A percentile compares a stretch with the other conserved stretches of the same genome.
Conservation (phyloP, 2,888 invertebrate genomes). For the Amiota minor region DNA sequence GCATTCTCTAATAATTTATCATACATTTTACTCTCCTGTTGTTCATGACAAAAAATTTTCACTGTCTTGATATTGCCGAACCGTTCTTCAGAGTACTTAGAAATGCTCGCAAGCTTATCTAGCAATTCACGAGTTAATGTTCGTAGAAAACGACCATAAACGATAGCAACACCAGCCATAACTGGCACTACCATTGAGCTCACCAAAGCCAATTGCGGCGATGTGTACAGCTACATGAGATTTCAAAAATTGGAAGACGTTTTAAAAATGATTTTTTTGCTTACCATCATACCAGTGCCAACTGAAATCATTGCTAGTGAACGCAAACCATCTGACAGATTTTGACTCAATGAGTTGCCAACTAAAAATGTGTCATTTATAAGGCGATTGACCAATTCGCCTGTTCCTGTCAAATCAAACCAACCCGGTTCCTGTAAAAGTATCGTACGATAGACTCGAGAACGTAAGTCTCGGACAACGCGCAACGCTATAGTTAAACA, state of each 20-base stretch:
- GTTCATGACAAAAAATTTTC: conserved; percentile 91
- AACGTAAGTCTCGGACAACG: conserved; percentile 87
- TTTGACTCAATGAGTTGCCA: conserved; percentile 92
- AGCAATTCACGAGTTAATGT: conserved; percentile 87
- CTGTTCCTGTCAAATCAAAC: conserved; percentile 92
- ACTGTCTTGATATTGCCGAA: conserved; percentile 94
- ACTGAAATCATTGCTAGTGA: conserved; percentile 89
- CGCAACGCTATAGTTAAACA: conserved; percentile 80
- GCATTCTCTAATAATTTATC: conserved; percentile 80
- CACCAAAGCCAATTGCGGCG: conserved; percentile 88
- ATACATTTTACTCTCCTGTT: conserved; percentile 82
- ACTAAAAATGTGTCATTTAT: conserved; percentile 93
- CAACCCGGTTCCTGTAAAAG: conserved; percentile 91
- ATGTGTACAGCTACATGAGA: conserved; percentile 85
- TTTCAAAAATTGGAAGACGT: neutral
- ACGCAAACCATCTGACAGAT: conserved; percentile 94
- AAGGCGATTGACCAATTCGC: conserved; percentile 92
- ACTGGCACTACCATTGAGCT: conserved; percentile 93
- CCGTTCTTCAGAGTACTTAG: conserved; percentile 90
- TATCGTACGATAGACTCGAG: conserved; percentile 85
- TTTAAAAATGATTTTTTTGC: conserved; percentile 23
- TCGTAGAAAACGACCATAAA: conserved; percentile 88
- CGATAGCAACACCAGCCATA: conserved; percentile 86
- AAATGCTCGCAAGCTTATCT: conserved; percentile 79
- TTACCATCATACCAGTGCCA: conserved; percentile 95